Conservation (phyloP, 2,113 vertebrate species). For the Sialia sialis region DNA sequence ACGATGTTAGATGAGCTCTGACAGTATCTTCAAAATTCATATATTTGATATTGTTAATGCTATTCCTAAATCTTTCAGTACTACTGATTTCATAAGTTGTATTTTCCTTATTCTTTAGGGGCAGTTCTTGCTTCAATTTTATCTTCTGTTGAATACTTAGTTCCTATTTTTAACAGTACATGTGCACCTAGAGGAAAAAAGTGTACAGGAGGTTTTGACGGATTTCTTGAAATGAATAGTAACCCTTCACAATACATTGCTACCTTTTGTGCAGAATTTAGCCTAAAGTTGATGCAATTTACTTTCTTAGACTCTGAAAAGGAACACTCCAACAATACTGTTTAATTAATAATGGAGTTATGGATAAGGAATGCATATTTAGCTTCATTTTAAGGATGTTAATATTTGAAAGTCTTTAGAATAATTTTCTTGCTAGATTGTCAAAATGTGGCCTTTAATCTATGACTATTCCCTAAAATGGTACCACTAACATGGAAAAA, state of each 20-base stretch:
- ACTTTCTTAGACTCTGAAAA: not conserved
- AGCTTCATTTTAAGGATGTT: not conserved
- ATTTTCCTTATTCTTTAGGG: not conserved
- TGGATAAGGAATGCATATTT: not conserved
- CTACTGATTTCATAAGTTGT: not conserved
- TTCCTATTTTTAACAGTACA: not conserved
- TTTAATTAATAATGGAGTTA: not conserved
- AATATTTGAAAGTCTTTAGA: not conserved
- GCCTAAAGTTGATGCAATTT: not conserved
- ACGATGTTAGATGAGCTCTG: not conserved
- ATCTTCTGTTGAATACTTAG: not conserved
- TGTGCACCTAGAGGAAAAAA: not conserved
- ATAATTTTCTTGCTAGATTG: not conserved
- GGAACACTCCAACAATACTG: not conserved
- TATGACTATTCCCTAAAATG: not conserved
- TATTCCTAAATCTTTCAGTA: not conserved
- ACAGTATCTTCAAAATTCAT: not conserved
- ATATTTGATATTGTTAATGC: not conserved
- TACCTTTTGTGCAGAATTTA: not conserved
- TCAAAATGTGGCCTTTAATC: not conserved
- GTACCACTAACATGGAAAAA: not conserved
- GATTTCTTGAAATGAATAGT: not conserved
- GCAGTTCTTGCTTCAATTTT: not conserved
- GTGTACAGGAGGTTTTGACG: not conserved
- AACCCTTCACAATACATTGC: not conserved